phyloP scores from a whole-genome alignment of 2,113 vertebrate species.

The Scomber colias region DNA sequence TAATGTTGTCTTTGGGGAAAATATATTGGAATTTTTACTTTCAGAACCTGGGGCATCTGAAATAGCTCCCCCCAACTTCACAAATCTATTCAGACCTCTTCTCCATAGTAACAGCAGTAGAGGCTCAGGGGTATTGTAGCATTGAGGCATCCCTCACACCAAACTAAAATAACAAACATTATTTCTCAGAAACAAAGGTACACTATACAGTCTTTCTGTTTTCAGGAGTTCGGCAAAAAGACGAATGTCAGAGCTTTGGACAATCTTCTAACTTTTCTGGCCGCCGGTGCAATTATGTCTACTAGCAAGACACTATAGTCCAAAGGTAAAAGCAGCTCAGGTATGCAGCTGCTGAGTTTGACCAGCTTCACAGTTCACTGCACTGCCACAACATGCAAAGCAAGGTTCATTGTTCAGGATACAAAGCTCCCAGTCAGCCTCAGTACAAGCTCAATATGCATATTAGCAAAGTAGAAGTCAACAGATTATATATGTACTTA shows the following conservation, averaged over 20 bases:
- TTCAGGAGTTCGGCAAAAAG: background rate
- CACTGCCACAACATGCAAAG: background rate
- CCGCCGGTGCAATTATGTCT: background rate
- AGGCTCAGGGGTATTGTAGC: background rate
- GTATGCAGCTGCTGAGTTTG: background rate
- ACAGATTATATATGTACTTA: background rate
- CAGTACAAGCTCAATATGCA: background rate
- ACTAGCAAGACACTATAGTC: background rate
- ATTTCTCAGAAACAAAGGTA: too few species aligned
- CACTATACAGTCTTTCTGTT: too few species aligned
- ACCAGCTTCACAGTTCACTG: conserved; percentile 15
- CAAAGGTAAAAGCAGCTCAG: conserved; percentile 14
- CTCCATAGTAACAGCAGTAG: too few species aligned
- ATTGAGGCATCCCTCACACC: background rate
- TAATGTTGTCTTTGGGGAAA: too few species aligned
- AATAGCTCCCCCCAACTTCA: too few species aligned
- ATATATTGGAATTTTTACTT: too few species aligned
- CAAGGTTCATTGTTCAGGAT: background rate
- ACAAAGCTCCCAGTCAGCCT: background rate
- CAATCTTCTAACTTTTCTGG: background rate
- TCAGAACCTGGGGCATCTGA: too few species aligned
- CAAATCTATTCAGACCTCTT: too few species aligned
- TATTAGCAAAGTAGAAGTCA: background rate
- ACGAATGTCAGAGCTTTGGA: background rate
- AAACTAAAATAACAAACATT: background rate